These are phyloP conservation scores for Eumaeus atala DNA, from an alignment of 1,140 invertebrate species.

Conservation along the genomic window DNA sequence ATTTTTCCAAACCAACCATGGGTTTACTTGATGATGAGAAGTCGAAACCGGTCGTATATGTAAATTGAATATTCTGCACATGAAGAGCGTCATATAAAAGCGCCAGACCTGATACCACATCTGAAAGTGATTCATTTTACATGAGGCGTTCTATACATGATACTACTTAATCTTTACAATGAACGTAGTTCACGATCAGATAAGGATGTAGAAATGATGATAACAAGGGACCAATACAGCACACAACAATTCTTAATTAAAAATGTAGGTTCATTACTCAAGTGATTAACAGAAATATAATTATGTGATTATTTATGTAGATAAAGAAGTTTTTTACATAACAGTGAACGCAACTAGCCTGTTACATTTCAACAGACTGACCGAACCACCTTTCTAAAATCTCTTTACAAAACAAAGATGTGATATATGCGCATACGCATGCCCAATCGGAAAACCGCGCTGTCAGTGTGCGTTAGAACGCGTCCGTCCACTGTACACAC, in stretches of 20 bases:
- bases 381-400: constrained; percentile 62
- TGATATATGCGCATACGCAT: constrained; percentile 55
- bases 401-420: constrained; percentile 62
- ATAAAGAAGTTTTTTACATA: constrained; percentile 33
- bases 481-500: constrained; percentile 21
- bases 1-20: too few relatives aligned
- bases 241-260: constrained; percentile 1
- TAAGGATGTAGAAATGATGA: too few relatives aligned
- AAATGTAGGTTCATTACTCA: constrained; percentile 9
- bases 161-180: too few relatives aligned
- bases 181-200: too few relatives aligned
- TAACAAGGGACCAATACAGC: neutral
- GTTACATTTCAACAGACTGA: constrained; percentile 36
- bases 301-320: constrained; percentile 15
- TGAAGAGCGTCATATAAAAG: too few relatives aligned
- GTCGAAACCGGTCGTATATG: too few relatives aligned
- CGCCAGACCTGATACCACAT: too few relatives aligned
- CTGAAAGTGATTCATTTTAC: too few relatives aligned
- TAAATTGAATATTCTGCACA: too few relatives aligned
- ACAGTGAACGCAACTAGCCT: constrained; percentile 35
- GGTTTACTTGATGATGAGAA: too few relatives aligned
- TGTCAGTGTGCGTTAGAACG: constrained; percentile 31
- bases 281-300: constrained; percentile 8
- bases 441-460: constrained; percentile 31
- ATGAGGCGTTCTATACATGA: too few relatives aligned